Evolutionary conservation across 1,140 invertebrate species (phyloP), one percentile per base, ranked within the genome.

Genomic region (Telenomus remus): DNA sequence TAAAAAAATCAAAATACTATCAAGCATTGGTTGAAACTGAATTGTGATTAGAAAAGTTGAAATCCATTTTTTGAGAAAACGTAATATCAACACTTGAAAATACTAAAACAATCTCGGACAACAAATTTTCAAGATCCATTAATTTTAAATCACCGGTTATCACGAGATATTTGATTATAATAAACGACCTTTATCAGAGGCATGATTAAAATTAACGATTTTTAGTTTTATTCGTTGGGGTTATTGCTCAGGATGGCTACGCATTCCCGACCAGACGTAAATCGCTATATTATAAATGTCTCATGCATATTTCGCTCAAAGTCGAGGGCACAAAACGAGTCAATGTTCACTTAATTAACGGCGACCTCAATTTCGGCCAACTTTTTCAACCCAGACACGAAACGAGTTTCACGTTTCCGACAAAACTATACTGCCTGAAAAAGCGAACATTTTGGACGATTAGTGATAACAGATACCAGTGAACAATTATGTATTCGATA

Each of bases 121-220:
- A 69, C 56, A 71, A 71, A 71, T 71, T 49, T n/a, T 56, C 54
- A 60, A 69, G 65, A 74, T 43, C 34, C 16, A 44, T 82, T 56
- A 79, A 80, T 72, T 79, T 81, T 79, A 71, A 78, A 81, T 64
- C 77, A 76, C 63, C 48, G 49, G 54, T 61, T 68, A 79, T 81
- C 81, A 79, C 77, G 76, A 78, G 48, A 65, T 46, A 64, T 71
- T 57, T 42, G 46, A 57, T 71, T 53, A 53, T 49, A 56, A 64
- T 69, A n/a, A 39, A 54, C 35, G 15, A 33, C 51, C 48, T 59
- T 60, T 64, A 65, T 54, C 55, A 47, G 64, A 43, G 53, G 6
- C 19, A 27, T 27, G 19, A 27, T 27, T 48, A 59, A 59, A 57
- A 72, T 47, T 46, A 72, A 72, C 59, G 68, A 64, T 72, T 72